Conservation (phyloP, 2,113 vertebrate genomes). For the Leptocoma aspasia region DNA sequence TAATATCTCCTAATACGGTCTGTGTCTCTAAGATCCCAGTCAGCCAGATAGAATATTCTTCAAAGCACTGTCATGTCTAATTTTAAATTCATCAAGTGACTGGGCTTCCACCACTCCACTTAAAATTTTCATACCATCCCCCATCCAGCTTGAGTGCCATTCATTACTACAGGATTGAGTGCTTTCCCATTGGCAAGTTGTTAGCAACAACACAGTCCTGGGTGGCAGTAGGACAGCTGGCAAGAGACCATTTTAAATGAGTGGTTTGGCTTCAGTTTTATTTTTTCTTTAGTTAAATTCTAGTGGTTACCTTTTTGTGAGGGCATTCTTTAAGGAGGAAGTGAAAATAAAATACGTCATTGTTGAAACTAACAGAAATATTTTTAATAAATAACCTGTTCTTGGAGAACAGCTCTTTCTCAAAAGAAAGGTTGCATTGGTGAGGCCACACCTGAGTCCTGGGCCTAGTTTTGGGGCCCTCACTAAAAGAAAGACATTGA, state of each 20-base stretch:
- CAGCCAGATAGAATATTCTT: background rate
- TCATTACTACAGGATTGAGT: background rate
- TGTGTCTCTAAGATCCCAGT: background rate
- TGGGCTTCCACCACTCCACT: background rate
- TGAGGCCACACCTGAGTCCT: background rate
- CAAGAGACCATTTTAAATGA: background rate
- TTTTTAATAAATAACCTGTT: background rate
- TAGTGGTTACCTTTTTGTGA: background rate
- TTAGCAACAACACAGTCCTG: background rate
- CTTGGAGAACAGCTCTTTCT: background rate
- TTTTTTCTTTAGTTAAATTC: background rate
- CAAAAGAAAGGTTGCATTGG: background rate
- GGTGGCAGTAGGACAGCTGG: background rate
- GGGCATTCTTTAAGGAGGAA: background rate
- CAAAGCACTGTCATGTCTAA: conserved; percentile 4
- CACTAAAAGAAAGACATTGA: fast-evolving
- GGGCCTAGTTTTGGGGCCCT: background rate
- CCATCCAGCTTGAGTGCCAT: background rate
- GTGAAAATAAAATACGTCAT: background rate
- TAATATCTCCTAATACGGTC: background rate
- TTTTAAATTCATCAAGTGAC: background rate
- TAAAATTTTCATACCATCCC: background rate
- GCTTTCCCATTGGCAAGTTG: background rate
- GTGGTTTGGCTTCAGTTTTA: background rate
- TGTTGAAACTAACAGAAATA: background rate